Evolutionary conservation across 53 echinoderm and acorn worm species (phyloP), one percentile per base, ranked within the genome.

Genomic region (Glandiceps talaboti): DNA sequence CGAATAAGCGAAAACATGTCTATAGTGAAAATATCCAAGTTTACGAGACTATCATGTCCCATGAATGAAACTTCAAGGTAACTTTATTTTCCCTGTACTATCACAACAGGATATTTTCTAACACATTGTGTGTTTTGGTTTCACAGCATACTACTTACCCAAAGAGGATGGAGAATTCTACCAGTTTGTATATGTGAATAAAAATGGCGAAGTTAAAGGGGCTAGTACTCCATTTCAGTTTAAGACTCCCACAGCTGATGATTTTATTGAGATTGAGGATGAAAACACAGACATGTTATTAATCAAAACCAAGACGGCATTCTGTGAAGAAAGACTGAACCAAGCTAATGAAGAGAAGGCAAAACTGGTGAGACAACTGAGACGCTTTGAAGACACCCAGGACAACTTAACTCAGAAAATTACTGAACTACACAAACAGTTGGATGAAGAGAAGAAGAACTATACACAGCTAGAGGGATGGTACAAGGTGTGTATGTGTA

Each of bases 191-290:
- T 96, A 89, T 87, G 92, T 96, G n/a, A 92, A 96, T 79, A 85
- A 86, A 0, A 29, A 77, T 64, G 97, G 97, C 76, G 92, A 96
- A 87, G 92, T 92, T 90, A 85, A 89, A 14, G 97, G 92, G 6
- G 92, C 92, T 76, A 93, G 92, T 84, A 92, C 92, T 25, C 97
- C 97, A 1, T 96, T 96, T 86, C 93, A 92, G 84, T 96, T 96
- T 76, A 84, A 90, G 27, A 83, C 85, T 73, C 82, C 85, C n/a
- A 83, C 97, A 30, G 85, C 88, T 26, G 97, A 93, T 0, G 97
- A 96, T 29, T 96, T 93, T 86, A 86, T 96, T 75, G 92, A 96
- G 81, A 77, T 91, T 20, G 80, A 88, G 0, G 90, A 92, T 76
- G 92, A 89, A 29, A 84, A 83, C 32, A 88, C 90, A 77, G 96